These are phyloP conservation scores for Piliocolobus tephrosceles DNA, from an alignment of 2,113 vertebrate genomes.

Conservation along the genomic window DNA sequence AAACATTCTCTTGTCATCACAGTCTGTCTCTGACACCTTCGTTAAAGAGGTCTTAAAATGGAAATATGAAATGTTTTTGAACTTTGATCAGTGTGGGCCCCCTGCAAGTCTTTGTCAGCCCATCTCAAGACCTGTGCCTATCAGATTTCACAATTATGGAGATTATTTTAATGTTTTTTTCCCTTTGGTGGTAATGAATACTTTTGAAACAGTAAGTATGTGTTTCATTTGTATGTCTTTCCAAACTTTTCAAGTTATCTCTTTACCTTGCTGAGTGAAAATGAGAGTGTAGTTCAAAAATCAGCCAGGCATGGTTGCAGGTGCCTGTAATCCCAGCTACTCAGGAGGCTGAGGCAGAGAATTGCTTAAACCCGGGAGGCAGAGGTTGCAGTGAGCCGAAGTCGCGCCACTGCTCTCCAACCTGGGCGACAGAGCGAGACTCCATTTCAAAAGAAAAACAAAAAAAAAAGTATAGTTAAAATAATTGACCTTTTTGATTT, in stretches of 20 bases:
- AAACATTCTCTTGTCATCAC: background rate
- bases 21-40: constrained; percentile 77
- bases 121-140: constrained; percentile 83
- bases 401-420: too few relatives aligned
- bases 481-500: background rate
- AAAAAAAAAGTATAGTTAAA: background rate
- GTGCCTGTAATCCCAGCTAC: too few relatives aligned
- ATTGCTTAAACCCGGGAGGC: too few relatives aligned
- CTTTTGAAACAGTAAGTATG: constrained; percentile 90
- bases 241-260: background rate
- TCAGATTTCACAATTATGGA: constrained; percentile 80
- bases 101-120: constrained; percentile 82
- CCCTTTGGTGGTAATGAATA: constrained; percentile 88
- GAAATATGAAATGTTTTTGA: constrained; percentile 86
- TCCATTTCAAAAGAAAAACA: too few relatives aligned
- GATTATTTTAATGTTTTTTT: constrained; percentile 89
- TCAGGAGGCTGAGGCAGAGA: too few relatives aligned
- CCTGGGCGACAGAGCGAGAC: too few relatives aligned
- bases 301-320: too few relatives aligned
- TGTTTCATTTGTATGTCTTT: background rate
- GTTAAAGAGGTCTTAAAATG: constrained; percentile 86
- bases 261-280: background rate
- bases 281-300: background rate
- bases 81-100: constrained; percentile 80
- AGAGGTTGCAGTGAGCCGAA: too few relatives aligned